Conservation (phyloP, 37 sponge, comb jelly and placozoan genomes). For the Lycopodina hypogea region DNA sequence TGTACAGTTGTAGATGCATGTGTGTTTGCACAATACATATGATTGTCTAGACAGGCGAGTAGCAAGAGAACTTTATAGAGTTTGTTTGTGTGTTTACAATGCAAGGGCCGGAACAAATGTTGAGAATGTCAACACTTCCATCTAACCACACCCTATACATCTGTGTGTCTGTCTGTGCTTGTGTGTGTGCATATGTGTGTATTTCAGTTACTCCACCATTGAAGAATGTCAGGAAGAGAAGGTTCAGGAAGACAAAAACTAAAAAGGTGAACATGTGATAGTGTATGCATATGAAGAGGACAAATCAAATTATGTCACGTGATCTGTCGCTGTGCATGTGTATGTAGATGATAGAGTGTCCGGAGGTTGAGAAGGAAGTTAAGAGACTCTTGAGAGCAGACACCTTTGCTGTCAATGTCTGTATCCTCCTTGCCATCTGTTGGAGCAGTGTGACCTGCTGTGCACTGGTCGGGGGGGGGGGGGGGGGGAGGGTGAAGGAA, state of each 20-base stretch:
- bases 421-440: conserved; percentile 66
- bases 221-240: conserved; percentile 91
- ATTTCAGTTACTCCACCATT: conserved; percentile 89
- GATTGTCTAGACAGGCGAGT: no score
- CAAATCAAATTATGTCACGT: background rate
- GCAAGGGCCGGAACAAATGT: no score
- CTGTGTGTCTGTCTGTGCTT: background rate
- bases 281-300: background rate
- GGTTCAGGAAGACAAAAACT: conserved; percentile 91
- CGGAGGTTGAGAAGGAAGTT: conserved; percentile 95
- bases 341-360: conserved; percentile 80
- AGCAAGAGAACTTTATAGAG: no score
- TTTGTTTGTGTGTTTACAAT: no score
- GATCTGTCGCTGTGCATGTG: background rate
- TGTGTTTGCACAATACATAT: no score
- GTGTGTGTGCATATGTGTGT: no score
- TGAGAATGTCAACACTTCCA: no score
- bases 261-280: conserved; percentile 80
- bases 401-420: conserved; percentile 77
- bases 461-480: no score
- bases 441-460: no score
- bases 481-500: no score
- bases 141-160: no score
- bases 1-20: no score
- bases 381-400: conserved; percentile 89